Evolutionary conservation across 2,888 invertebrate genomes (phyloP).

Genomic region (Scotopteryx bipunctaria): DNA sequence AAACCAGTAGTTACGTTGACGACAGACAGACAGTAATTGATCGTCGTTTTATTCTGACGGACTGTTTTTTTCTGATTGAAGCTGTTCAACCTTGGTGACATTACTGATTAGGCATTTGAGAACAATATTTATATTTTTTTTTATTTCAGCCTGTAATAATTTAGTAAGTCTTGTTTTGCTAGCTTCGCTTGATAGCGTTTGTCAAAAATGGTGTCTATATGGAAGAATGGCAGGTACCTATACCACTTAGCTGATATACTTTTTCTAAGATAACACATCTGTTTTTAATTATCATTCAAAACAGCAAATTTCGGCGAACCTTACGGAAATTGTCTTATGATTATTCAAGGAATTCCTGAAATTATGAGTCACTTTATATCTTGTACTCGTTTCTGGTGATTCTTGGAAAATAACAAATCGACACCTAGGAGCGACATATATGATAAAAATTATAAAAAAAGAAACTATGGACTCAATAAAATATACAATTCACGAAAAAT

Average conservation of each 20-base stretch:
- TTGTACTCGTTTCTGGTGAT: slow-evolving; percentile 6
- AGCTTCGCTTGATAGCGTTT: too few species aligned
- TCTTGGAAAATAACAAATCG: slow-evolving; percentile 4
- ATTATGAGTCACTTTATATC: slow-evolving; percentile 18
- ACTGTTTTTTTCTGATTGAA: slow-evolving; percentile 20
- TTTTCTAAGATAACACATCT: slow-evolving; percentile 11
- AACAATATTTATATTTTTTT: slow-evolving; percentile 14
- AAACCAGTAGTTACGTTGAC: too few species aligned
- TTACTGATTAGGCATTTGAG: not conserved
- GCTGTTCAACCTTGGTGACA: slow-evolving; percentile 17
- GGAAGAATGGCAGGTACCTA: not conserved
- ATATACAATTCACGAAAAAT: too few species aligned
- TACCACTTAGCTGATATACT: not conserved
- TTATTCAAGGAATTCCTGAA: slow-evolving; percentile 17
- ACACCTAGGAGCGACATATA: too few species aligned
- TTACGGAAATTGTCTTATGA: slow-evolving; percentile 13
- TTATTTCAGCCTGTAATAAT: too few species aligned
- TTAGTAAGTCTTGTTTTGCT: too few species aligned
- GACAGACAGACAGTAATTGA: slow-evolving; percentile 50
- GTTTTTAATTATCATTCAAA: slow-evolving; percentile 11
- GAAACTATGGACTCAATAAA: too few species aligned
- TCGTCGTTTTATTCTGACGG: slow-evolving; percentile 30
- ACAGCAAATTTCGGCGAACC: slow-evolving; percentile 6
- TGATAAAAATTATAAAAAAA: too few species aligned
- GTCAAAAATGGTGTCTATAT: too few species aligned